Evolutionary conservation across 2,113 vertebrate genomes (phyloP), one percentile per base, ranked within the genome.

Genomic region (Origma solitaria): DNA sequence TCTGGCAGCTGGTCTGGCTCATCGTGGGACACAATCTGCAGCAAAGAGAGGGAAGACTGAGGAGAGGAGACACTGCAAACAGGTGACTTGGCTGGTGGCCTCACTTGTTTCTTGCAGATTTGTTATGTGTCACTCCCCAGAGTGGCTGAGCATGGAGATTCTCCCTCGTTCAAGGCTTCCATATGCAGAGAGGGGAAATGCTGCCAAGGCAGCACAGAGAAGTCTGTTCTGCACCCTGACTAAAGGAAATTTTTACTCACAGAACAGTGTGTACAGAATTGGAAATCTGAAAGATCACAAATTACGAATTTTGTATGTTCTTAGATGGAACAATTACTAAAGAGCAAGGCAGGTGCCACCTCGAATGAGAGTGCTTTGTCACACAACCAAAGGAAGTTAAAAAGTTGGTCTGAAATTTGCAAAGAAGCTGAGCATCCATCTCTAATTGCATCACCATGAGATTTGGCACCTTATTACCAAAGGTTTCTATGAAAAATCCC

Each of bases 11-110:
- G 95, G 75, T 91, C 95, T 7, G 97, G 96, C 17, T 98, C 97
- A 70, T 98, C 97, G 21, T 97, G 97, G 0, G 97, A 98, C 13
- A 98, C 97, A 38, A 99, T 98, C 99, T 99, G 97, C 60, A 95
- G 91, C 21, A 47, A 61, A 65, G 11, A 51, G 40, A 76, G 38
- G 61, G 25, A 60, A n/a, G 31, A 47, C 2, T 77, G 42, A 71
- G 68, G 24, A 86, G 16, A 69, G 65, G 28, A 77, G 37, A 61
- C 33, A 47, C 33, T 51, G 37, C 57, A 56, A 68, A 78, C 3
- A 73, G 30, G 27, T 20, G 23, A 44, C 31, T 2, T 57, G 54
- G 71, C 61, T 44, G 22, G 25, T 45, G 84, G 47, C 24, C 37
- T 68, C 10, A 44, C 42, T 73, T 22, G 27, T 33, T 49, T 72